Evolutionary conservation across 2,888 invertebrate genomes (phyloP).

Genomic region (Trichogramma dendrolimi): DNA sequence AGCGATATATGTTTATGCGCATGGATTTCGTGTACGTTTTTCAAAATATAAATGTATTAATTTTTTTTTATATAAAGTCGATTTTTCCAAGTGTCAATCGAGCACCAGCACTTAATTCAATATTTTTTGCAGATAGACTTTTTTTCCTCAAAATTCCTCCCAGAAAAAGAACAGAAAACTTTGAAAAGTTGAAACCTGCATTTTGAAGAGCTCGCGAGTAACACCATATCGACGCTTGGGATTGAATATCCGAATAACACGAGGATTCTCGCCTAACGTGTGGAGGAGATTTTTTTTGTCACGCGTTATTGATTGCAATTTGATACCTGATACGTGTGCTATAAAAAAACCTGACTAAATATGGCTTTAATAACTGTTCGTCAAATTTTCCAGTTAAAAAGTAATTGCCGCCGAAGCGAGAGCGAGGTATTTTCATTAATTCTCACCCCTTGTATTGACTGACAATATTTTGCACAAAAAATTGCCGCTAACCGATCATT

Average conservation of each 20-base stretch:
- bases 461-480: no score
- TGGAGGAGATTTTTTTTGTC: neutral
- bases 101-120: neutral
- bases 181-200: constrained; percentile 20
- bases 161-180: neutral
- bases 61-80: no score
- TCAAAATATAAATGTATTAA: no score
- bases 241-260: constrained; percentile 5
- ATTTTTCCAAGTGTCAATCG: no score
- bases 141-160: constrained; percentile 6
- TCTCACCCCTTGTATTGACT: no score
- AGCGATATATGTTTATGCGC: no score
- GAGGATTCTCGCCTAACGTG: constrained; percentile 6
- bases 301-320: constrained; percentile 19
- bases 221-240: neutral
- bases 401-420: no score
- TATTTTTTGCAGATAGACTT: neutral
- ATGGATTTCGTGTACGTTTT: no score
- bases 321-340: constrained; percentile 2
- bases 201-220: constrained; percentile 5
- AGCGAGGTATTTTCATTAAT: no score
- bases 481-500: no score
- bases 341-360: constrained; percentile 16
- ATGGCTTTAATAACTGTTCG: constrained; percentile 11
- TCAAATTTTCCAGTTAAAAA: no score